phyloP scores from a whole-genome alignment of 2,888 invertebrate species.

The Caenorhabditis virilis region DNA sequence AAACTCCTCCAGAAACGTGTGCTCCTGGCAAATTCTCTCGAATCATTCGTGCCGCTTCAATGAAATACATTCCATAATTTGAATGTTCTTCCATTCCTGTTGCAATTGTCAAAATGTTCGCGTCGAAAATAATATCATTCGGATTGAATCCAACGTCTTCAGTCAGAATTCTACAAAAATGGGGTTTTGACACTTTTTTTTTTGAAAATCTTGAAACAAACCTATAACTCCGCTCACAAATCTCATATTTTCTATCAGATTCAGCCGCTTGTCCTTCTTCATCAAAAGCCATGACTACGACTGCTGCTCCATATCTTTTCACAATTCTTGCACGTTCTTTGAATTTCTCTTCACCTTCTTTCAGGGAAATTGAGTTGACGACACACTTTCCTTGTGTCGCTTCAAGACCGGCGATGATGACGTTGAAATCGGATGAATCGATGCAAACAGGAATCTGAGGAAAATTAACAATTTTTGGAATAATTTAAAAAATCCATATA shows the following conservation, averaged over 20 bases:
- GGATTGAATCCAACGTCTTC: constrained; percentile 73
- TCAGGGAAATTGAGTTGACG: constrained; percentile 75
- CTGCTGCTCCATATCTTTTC: constrained; percentile 73
- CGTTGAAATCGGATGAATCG: constrained; percentile 74
- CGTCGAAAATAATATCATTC: constrained; percentile 75
- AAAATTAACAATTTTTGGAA: background rate
- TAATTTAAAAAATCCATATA: too few relatives aligned
- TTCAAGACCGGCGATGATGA: constrained; percentile 74
- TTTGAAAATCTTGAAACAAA: constrained; percentile 7
- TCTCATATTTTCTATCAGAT: constrained; percentile 72
- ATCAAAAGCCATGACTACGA: constrained; percentile 75
- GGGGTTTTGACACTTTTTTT: background rate
- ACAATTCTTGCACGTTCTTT: constrained; percentile 71
- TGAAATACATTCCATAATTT: constrained; percentile 73
- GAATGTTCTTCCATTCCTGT: constrained; percentile 75
- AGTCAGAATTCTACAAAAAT: constrained; percentile 70
- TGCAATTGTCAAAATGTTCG: constrained; percentile 75
- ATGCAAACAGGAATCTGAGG: constrained; percentile 73
- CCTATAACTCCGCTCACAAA: constrained; percentile 71
- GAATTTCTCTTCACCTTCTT: constrained; percentile 74
- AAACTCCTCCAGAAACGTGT: constrained; percentile 74
- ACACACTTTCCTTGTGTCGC: constrained; percentile 74
- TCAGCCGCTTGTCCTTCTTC: constrained; percentile 74
- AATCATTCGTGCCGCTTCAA: constrained; percentile 72
- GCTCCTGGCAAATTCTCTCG: constrained; percentile 72